Evolutionary conservation across 2,113 vertebrate genomes (phyloP).

Genomic region (Xenopus borealis): DNA sequence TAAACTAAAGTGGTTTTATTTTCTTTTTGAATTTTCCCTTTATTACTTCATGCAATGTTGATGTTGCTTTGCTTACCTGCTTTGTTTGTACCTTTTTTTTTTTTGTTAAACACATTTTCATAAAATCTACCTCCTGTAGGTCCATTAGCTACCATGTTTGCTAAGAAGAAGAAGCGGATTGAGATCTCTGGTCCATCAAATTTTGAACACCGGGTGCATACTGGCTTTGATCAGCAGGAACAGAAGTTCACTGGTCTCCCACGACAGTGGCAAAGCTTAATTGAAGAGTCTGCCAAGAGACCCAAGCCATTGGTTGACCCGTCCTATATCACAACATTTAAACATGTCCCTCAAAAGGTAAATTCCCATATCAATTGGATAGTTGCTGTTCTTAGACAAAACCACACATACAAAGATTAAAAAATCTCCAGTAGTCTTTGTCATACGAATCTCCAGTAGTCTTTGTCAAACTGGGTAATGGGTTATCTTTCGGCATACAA

Average conservation of each 20-base stretch:
- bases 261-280: conserved; percentile 91
- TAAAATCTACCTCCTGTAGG: conserved; percentile 12
- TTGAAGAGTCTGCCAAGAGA: conserved; percentile 87
- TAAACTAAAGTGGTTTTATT: too few relatives aligned
- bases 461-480: too few relatives aligned
- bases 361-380: not conserved
- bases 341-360: conserved; percentile 78
- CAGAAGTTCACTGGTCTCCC: conserved; percentile 92
- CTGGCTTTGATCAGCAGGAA: conserved; percentile 86
- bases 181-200: conserved; percentile 93
- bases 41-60: too few relatives aligned
- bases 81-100: too few relatives aligned
- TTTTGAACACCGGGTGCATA: conserved; percentile 94
- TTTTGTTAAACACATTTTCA: too few relatives aligned
- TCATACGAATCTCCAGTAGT: too few relatives aligned
- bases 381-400: too few relatives aligned
- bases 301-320: conserved; percentile 88
- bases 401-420: too few relatives aligned
- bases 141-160: conserved; percentile 75
- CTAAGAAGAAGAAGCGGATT: conserved; percentile 88
- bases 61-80: too few relatives aligned
- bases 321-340: conserved; percentile 81
- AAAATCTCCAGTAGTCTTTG: too few relatives aligned
- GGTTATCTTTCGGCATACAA: too few relatives aligned
- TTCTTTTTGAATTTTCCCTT: too few relatives aligned